These are phyloP conservation scores for Cerastis leucographa DNA, from an alignment of 2,888 invertebrate species.

Conservation along the genomic window DNA sequence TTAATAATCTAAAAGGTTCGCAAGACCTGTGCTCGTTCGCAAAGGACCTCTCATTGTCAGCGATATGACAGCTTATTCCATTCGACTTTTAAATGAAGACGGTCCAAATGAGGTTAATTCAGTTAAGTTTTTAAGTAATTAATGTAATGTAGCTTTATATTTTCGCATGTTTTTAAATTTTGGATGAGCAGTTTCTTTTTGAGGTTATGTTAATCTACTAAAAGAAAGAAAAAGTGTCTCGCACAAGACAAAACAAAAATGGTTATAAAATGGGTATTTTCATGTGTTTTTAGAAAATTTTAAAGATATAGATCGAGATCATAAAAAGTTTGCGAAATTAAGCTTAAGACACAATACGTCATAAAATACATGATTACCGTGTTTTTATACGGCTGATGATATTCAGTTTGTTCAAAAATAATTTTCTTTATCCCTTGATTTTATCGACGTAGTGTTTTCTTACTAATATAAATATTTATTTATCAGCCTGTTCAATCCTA, in stretches of 20 bases:
- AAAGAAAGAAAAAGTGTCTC: too few species aligned
- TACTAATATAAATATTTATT: not conserved
- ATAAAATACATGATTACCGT: too few species aligned
- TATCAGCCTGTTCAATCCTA: not conserved
- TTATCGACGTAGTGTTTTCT: not conserved
- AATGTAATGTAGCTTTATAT: constrained; percentile 27
- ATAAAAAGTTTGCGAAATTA: not conserved
- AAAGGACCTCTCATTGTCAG: constrained; percentile 45
- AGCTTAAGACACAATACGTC: too few species aligned
- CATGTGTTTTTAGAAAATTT: not conserved
- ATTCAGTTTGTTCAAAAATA: not conserved
- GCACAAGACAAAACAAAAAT: too few species aligned
- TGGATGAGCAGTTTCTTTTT: not conserved
- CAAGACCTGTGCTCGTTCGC: constrained; percentile 21
- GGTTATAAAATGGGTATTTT: too few species aligned
- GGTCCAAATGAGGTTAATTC: constrained; percentile 36
- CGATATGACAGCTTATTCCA: constrained; percentile 47
- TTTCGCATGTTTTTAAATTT: constrained; percentile 37
- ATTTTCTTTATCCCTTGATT: not conserved
- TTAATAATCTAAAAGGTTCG: constrained; percentile 45
- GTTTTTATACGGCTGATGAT: too few species aligned
- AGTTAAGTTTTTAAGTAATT: constrained; percentile 51
- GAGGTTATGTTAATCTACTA: not conserved
- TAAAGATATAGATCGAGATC: not conserved
- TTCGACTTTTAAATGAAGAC: constrained; percentile 52